Percentiles rank a stretch among this genome's conserved stretches.
Conservation (phyloP, 2,113 vertebrate genomes). For the Monopterus albus region DNA sequence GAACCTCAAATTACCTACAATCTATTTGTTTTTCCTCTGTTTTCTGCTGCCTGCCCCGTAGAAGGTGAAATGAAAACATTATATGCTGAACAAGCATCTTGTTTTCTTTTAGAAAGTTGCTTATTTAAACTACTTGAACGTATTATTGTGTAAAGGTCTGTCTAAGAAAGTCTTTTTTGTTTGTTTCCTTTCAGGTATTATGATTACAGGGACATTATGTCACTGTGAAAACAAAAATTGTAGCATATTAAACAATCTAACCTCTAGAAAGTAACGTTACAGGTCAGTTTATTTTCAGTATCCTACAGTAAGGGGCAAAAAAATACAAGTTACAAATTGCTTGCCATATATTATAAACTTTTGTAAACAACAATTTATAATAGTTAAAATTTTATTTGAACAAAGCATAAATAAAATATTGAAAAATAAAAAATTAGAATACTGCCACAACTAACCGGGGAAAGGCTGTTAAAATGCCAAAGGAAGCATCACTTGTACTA, state of each 20-base stretch:
- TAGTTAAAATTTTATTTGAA: no score
- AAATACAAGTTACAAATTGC: no score
- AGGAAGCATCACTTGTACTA: no score
- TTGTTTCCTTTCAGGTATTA: slow-evolving; percentile 32
- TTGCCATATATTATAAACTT: no score
- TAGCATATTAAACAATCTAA: slow-evolving; percentile 21
- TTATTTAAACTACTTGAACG: slow-evolving; percentile 38
- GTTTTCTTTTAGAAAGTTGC: slow-evolving; percentile 43
- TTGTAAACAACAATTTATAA: no score
- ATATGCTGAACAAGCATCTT: slow-evolving; percentile 36
- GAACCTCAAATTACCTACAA: slow-evolving; percentile 73
- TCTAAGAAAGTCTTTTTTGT: slow-evolving; percentile 24
- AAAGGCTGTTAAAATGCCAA: no score
- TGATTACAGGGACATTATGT: slow-evolving; percentile 34
- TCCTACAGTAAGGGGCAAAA: no score
- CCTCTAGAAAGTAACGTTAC: no score
- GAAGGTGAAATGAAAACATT: slow-evolving; percentile 48
- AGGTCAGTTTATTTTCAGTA: no score
- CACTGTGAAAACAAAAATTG: slow-evolving; percentile 6
- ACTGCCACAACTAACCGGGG: no score
- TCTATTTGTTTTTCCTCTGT: slow-evolving; percentile 56
- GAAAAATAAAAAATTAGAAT: no score
- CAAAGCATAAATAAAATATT: no score
- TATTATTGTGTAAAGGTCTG: slow-evolving; percentile 9
- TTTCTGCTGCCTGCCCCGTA: slow-evolving; percentile 36